phyloP scores from a whole-genome alignment of 2,888 invertebrate species.

The Leptinotarsa juncta region DNA sequence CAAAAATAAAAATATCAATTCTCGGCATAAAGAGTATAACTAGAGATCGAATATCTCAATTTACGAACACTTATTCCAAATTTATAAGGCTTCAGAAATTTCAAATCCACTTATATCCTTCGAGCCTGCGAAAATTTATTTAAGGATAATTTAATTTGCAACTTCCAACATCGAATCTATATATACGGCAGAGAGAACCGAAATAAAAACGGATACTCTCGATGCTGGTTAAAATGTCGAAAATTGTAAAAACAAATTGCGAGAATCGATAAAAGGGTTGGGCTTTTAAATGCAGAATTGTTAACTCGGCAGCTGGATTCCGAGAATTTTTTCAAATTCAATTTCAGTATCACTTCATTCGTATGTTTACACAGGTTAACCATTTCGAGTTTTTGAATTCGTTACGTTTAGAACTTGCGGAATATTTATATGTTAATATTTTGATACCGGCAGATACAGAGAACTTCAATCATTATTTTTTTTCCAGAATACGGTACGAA shows the following conservation, averaged over 20 bases:
- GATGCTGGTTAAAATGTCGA: neutral
- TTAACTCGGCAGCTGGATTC: neutral
- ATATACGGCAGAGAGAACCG: neutral
- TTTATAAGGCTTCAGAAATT: conserved; percentile 17
- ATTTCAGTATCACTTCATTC: neutral
- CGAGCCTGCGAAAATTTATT: conserved; percentile 12
- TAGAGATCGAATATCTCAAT: conserved; percentile 3
- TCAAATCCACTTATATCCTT: conserved; percentile 15
- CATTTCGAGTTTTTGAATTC: no score
- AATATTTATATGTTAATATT: no score
- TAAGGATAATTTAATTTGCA: conserved; percentile 18
- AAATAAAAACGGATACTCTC: neutral
- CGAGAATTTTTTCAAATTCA: neutral
- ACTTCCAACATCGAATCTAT: conserved; percentile 2
- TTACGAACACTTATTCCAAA: conserved; percentile 17
- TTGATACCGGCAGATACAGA: no score
- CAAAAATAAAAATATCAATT: no score
- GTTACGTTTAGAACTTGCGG: no score
- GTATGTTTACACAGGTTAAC: neutral
- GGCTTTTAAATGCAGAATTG: neutral
- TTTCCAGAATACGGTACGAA: no score
- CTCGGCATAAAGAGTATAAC: neutral
- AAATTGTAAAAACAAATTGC: neutral
- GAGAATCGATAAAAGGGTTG: neutral
- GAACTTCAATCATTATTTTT: no score